A percentile compares a stretch with the other conserved stretches of the same genome.
Conservation (phyloP, 2,888 invertebrate species). For the Steinernema scapterisci region DNA sequence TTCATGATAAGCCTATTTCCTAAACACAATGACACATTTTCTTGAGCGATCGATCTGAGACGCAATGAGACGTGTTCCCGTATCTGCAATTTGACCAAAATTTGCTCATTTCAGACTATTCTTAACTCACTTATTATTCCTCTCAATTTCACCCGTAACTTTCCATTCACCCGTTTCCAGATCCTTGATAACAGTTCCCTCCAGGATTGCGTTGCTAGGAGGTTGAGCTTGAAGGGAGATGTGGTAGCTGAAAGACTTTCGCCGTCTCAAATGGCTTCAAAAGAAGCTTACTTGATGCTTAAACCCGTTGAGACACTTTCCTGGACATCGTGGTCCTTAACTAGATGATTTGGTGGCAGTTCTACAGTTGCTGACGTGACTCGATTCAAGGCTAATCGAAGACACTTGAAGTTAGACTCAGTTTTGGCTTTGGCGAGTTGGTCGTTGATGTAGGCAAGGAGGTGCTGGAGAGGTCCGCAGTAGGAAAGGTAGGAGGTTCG, state of each 20-base stretch:
- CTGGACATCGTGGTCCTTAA: conserved; percentile 36
- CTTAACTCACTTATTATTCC: conserved; percentile 46
- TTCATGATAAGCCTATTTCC: neutral
- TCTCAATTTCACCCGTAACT: conserved; percentile 47
- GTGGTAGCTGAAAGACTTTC: conserved; percentile 43
- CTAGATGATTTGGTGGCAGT: conserved; percentile 35
- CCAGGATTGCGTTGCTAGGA: conserved; percentile 44
- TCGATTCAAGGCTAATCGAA: neutral
- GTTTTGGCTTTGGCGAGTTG: neutral
- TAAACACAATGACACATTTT: conserved; percentile 48
- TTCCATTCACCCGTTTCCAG: conserved; percentile 43
- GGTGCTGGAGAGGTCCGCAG: no score
- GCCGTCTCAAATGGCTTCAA: conserved; percentile 29
- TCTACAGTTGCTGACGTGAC: conserved; percentile 36
- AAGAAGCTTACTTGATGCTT: conserved; percentile 35
- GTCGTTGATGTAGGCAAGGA: neutral
- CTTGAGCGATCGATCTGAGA: conserved; percentile 45
- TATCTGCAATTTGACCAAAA: conserved; percentile 40
- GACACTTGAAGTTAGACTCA: neutral
- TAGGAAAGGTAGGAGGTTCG: no score
- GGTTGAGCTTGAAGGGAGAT: conserved; percentile 43
- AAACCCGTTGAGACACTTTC: conserved; percentile 23
- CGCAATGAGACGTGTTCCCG: conserved; percentile 50
- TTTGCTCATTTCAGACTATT: neutral
- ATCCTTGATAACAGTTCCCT: conserved; percentile 43